Percentiles rank a stretch among this genome's conserved stretches.
phyloP scores from a whole-genome alignment of 2,888 invertebrate species.

The Platypus cylindrus region DNA sequence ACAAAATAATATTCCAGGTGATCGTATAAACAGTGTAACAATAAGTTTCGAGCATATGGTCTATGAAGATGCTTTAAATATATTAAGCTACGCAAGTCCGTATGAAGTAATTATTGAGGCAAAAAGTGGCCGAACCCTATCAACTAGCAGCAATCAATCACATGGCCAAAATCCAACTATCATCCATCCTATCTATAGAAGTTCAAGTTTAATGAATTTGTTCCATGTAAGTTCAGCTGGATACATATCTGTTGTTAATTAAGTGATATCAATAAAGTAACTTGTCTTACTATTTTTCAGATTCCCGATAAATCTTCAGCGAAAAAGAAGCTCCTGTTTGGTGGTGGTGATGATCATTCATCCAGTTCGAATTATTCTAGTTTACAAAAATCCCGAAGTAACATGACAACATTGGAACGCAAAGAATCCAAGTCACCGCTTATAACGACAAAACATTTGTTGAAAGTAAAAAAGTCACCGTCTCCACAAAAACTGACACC shows the following conservation, averaged over 20 bases:
- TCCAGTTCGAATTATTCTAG: slow-evolving; percentile 36
- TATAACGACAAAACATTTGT: slow-evolving; percentile 16
- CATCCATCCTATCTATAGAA: slow-evolving; percentile 62
- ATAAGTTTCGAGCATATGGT: slow-evolving; percentile 83
- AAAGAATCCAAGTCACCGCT: slow-evolving; percentile 27
- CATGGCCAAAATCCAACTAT: slow-evolving; percentile 39
- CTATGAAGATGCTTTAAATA: slow-evolving; percentile 79
- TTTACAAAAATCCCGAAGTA: slow-evolving; percentile 29
- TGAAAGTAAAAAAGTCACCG: slow-evolving; percentile 1
- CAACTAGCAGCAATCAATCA: too few relatives aligned
- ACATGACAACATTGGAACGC: slow-evolving; percentile 31
- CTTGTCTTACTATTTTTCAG: slow-evolving; percentile 19
- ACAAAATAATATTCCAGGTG: slow-evolving; percentile 45
- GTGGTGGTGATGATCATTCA: slow-evolving; percentile 35
- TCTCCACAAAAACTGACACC: slow-evolving; percentile 19
- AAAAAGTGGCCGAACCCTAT: slow-evolving; percentile 38
- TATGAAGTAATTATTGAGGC: slow-evolving; percentile 75
- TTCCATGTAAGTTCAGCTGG: slow-evolving; percentile 22
- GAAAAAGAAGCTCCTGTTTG: slow-evolving; percentile 32
- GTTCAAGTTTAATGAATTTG: slow-evolving; percentile 69
- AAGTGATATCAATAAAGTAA: neutral
- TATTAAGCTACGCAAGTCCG: slow-evolving; percentile 82
- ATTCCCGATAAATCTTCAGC: slow-evolving; percentile 25
- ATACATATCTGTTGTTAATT: neutral
- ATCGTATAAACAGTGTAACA: slow-evolving; percentile 74